These are phyloP conservation scores for Globicephala melas DNA, from an alignment of 2,113 vertebrate species.

Conservation along the genomic window DNA sequence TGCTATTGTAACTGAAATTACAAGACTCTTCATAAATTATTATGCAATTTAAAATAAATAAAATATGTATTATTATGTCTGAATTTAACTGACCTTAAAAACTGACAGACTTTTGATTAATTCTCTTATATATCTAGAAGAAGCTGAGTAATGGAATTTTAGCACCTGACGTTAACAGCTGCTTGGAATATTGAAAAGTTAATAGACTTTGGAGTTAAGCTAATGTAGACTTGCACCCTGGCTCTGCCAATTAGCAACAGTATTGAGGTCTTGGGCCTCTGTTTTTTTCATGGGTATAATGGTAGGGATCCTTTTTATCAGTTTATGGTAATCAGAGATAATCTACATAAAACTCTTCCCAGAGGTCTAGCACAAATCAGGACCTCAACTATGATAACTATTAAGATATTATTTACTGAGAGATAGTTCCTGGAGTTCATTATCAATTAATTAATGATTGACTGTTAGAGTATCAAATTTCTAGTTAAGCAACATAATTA, in stretches of 20 bases:
- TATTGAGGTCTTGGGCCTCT: neutral
- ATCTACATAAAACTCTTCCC: neutral
- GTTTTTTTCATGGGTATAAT: neutral
- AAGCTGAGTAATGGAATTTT: neutral
- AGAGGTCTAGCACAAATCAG: neutral
- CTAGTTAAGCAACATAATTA: neutral
- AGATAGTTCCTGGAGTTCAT: neutral
- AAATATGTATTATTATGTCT: neutral
- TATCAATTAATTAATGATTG: neutral
- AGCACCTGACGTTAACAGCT: neutral
- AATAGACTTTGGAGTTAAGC: neutral
- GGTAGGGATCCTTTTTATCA: neutral
- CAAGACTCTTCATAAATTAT: neutral
- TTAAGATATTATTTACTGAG: neutral
- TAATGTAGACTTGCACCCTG: neutral
- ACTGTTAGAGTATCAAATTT: neutral
- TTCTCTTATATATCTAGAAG: neutral
- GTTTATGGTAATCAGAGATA: neutral
- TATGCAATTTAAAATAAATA: neutral
- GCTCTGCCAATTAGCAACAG: neutral
- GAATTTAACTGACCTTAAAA: conserved; percentile 6
- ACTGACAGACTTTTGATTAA: neutral
- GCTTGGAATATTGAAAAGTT: neutral
- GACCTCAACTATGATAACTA: neutral
- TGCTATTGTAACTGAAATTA: neutral